Base-by-base conservation (phyloP, 2,113 vertebrate genomes). In the Pyxicephalus adspersus region DNA sequence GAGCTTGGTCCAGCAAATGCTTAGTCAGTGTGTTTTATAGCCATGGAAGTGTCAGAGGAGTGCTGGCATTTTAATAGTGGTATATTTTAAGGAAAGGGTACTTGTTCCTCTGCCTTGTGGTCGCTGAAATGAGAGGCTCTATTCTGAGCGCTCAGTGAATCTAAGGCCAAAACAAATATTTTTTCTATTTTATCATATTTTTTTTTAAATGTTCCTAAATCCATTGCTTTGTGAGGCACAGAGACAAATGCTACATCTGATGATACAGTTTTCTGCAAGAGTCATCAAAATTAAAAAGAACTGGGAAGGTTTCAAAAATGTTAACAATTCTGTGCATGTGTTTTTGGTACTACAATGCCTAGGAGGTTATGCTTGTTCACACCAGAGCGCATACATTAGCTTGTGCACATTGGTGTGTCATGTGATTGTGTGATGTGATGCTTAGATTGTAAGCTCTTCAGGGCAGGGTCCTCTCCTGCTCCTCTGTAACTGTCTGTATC, bases 51-150 rank as follows among this genome's bases (percentile, higher is more conserved):
- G 80, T 66, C 61, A 75, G 80, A 38, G 22, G 80, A 81, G 70
- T 66, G 61, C 26, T 81, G 80, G 80, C 71, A 81, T 81, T 66
- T 81, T 81, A 81, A 81, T 74, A 29, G 61, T n/a, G 71, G 80
- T 65, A 75, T 64, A 73, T 63, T 81, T 81, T 81, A 81, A 57
- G 80, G 20, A 74, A 29, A 64, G 70, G 71, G 70, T 66, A 66
- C 52, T 65, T 17, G 28, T 51, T 74, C 55, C 61, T 64, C 61
- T 75, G 70, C 70, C 23, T 72, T 81, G 80, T 75, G 80, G 80
- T 81, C 74, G 51, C 60, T 57, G 28, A 81, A 81, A 81, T 81
- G 65, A 81, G 80, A 34, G 63, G 80, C 70, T 81, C 29, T 81
- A 81, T 81, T 81, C 80, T 81, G 45, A 38, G 70, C 80, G 45